Evolutionary conservation across 2,888 invertebrate species (phyloP), one percentile per base, ranked within the genome.

Genomic region (Aphodius granarius): DNA sequence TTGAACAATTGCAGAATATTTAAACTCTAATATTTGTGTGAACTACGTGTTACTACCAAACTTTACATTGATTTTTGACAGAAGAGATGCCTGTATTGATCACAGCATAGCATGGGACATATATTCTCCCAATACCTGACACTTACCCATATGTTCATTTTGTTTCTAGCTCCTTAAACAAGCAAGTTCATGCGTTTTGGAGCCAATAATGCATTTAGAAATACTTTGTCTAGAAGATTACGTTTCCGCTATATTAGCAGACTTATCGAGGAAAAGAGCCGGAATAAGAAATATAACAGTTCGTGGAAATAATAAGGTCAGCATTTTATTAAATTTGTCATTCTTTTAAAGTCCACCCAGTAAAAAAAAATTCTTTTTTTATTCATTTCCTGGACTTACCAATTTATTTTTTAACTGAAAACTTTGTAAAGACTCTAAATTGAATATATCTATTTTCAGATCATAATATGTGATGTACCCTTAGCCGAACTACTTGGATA

Each of bases 121-220:
- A n/a, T n/a, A n/a, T n/a, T n/a, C n/a, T n/a, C n/a, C n/a, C n/a
- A n/a, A n/a, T n/a, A n/a, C n/a, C n/a, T n/a, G n/a, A n/a, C n/a
- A n/a, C n/a, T n/a, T n/a, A n/a, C n/a, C n/a, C n/a, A n/a, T n/a
- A n/a, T n/a, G n/a, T n/a, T n/a, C n/a, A n/a, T n/a, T n/a, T n/a
- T n/a, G n/a, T 74, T 82, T 83, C 76, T 85, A 92, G 90, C 87
- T 91, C 70, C 87, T 93, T 78, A 87, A 87, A 64, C 85, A 89
- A 75, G 87, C 89, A 0, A 89, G 89, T 1, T 87, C 92, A 0
- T 81, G 87, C 4, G 88, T 96, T 13, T 86, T 97, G 80, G 98
- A 99, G 86, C 99, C 99, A 2, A 89, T 98, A 77, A 98, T 99
- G 97, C 85, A 88, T 2, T 83, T 99, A 72, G 94, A 97, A 89